Percentiles rank a stretch among this genome's conserved stretches.
Evolutionary conservation across 1,140 invertebrate species (phyloP).

Genomic region (Idris sp.): DNA sequence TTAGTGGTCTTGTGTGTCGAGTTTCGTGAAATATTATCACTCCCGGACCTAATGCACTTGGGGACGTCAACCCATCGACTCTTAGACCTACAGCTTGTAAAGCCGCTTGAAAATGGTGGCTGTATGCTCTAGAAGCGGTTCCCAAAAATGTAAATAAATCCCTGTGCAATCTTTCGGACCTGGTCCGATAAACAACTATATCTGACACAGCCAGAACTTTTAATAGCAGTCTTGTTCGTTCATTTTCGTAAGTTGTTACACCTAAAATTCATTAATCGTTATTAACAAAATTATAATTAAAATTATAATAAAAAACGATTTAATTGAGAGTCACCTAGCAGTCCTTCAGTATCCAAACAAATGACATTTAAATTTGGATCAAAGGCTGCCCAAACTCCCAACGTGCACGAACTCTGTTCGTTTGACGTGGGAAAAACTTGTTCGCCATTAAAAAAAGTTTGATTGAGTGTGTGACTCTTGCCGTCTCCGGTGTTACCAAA

Average conservation of each 20-base stretch:
- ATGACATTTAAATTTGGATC: conserved; percentile 83
- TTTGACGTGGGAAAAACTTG: conserved; percentile 87
- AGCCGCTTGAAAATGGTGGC: conserved; percentile 85
- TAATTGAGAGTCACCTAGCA: conserved; percentile 80
- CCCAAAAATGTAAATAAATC: conserved; percentile 91
- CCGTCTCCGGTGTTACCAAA: conserved; percentile 93
- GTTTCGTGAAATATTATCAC: conserved; percentile 92
- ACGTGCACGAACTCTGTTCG: conserved; percentile 86
- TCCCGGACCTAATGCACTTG: conserved; percentile 83
- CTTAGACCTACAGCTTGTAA: conserved; percentile 80
- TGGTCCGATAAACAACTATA: conserved; percentile 88
- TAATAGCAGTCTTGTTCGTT: conserved; percentile 85
- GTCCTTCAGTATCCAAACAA: conserved; percentile 89
- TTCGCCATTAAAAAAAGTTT: conserved; percentile 87
- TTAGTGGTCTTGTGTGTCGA: conserved; percentile 82
- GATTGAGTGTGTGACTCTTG: conserved; percentile 90
- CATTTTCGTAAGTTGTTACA: conserved; percentile 83
- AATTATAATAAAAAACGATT: no score
- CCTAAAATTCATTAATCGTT: conserved; percentile 67
- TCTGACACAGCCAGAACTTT: conserved; percentile 88
- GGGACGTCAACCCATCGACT: conserved; percentile 76
- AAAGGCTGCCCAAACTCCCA: conserved; percentile 90
- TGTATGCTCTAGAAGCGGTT: conserved; percentile 87
- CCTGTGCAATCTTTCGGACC: conserved; percentile 86
- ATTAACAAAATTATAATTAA: no score